Conservation (phyloP, 2,888 invertebrate species). For the Scaptomyza caliginosa region DNA sequence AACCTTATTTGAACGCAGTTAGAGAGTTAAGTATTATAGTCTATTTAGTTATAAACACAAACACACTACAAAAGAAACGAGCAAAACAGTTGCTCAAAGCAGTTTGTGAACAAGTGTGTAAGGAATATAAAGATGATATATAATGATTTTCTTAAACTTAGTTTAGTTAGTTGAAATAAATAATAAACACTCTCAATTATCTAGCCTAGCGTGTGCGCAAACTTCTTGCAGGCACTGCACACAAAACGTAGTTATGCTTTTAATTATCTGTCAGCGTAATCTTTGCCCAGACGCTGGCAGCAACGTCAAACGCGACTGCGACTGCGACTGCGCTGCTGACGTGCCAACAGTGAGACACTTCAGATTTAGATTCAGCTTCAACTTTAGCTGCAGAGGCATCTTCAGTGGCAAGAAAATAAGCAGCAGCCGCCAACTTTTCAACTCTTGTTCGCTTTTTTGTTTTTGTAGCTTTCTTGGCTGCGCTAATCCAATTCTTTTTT, state of each 20-base stretch:
- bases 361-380: slow-evolving; percentile 56
- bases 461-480: slow-evolving; percentile 39
- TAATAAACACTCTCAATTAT: background rate
- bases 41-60: slow-evolving; percentile 66
- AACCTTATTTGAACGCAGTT: slow-evolving; percentile 66
- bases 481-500: slow-evolving; percentile 62
- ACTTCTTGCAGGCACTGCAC: slow-evolving; percentile 50
- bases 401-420: slow-evolving; percentile 1
- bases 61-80: too few species aligned
- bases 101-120: slow-evolving; percentile 11
- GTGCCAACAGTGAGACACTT: slow-evolving; percentile 71
- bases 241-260: slow-evolving; percentile 70
- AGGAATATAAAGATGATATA: background rate
- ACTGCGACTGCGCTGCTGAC: slow-evolving; percentile 53
- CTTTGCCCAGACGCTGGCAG: slow-evolving; percentile 58
- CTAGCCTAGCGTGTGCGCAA: slow-evolving; percentile 6
- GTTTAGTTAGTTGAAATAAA: background rate
- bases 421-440: slow-evolving; percentile 40
- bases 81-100: slow-evolving; percentile 27
- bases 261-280: slow-evolving; percentile 79
- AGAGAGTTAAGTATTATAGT: slow-evolving; percentile 63
- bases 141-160: too few species aligned
- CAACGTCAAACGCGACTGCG: slow-evolving; percentile 20
- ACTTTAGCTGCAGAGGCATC: slow-evolving; percentile 34
- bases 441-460: slow-evolving; percentile 17